Base-by-base conservation (phyloP, 1,140 invertebrate genomes). In the Drosophila rhopaloa region DNA sequence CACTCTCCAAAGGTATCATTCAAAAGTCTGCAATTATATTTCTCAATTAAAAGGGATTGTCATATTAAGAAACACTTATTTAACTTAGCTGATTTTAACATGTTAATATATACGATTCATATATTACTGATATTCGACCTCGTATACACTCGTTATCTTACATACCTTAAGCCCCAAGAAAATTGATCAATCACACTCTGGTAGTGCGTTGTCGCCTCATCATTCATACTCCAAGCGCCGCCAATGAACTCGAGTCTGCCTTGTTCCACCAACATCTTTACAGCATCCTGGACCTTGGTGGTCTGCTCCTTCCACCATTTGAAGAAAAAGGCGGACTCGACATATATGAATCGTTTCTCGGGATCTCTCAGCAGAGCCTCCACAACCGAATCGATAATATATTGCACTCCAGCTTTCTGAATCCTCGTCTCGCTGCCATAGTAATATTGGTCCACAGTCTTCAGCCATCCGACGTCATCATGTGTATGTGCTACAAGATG, bases 131-230 rank as follows among this genome's bases (percentile, higher is more conserved):
- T 24, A 24, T 24, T 32, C 5, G 29, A 6, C 1, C 6, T 32
- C 7, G 7, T 32, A 32, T 32, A 7, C 8, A 8, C 6, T 32
- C 29, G 8, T 2, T 7, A 32, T 32, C 3, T 40, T 35, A 32
- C 56, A 11, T 66, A 89, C 86, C 74, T 89, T 2, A 92, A 44
- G 27, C 96, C 96, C 94, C 95, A 96, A 4, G 96, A 95, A 91
- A 98, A 98, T 91, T 99, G 98, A 93, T 99, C 98, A 24, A 99
- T 96, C n/a, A 97, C 96, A 44, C 97, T 97, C 70, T 97, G 96
- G 93, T 99, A 99, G 90, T 99, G 97, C 0, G 97, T 95, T 0
- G 95, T 94, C 0, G 98, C 98, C 91, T 99, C 98, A 91, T 99
- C 98, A 92, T 99, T 98, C 97, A 98, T 98, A 62, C 95, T 96